Evolutionary conservation across 2,797 vertebrate genomes (phyloP).

Genomic region (Falco columbarius): DNA sequence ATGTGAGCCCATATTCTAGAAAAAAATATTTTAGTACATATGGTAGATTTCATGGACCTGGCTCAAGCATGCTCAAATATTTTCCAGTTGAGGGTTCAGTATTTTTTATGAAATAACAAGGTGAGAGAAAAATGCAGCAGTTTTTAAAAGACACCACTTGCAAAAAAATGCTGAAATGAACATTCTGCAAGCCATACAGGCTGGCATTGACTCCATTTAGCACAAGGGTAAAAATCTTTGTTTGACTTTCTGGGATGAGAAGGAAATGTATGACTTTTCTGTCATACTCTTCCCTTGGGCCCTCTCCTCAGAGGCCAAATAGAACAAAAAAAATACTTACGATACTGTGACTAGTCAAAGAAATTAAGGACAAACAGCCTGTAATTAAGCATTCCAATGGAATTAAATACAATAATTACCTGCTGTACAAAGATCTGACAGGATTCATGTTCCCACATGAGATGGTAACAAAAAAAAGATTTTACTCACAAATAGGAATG

Average conservation of each 20-base stretch:
- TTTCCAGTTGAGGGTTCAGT: background rate
- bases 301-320: background rate
- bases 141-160: background rate
- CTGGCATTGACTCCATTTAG: background rate
- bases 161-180: background rate
- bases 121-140: background rate
- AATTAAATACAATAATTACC: background rate
- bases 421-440: background rate
- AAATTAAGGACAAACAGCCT: background rate
- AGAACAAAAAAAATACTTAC: background rate
- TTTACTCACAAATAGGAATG: background rate
- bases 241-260: background rate
- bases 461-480: background rate
- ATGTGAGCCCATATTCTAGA: background rate
- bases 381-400: background rate
- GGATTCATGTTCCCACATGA: background rate
- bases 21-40: background rate
- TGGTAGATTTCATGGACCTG: background rate
- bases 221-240: background rate
- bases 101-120: background rate
- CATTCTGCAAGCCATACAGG: background rate
- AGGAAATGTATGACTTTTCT: background rate
- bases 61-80: background rate
- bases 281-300: background rate
- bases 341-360: background rate